Percentiles rank a stretch among this genome's conserved stretches.
Evolutionary conservation across 2,888 invertebrate species (phyloP).

Genomic region (Parnassius glacialis): DNA sequence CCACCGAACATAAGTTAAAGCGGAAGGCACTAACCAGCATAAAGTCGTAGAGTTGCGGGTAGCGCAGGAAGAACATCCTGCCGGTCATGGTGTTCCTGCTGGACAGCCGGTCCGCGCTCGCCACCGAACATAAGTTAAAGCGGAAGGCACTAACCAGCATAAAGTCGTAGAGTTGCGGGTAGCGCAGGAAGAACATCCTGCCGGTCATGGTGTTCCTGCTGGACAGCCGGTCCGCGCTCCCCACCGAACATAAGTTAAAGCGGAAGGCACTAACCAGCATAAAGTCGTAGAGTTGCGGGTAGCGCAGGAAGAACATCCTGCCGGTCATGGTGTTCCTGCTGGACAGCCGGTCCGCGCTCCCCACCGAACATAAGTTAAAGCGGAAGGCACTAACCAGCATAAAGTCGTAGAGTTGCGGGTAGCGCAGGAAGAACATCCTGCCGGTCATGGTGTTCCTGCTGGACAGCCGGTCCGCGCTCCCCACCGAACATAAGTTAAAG

Average conservation of each 20-base stretch:
- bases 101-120: too few relatives aligned
- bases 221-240: slow-evolving; percentile 56
- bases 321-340: slow-evolving; percentile 87
- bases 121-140: slow-evolving; percentile 59
- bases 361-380: slow-evolving; percentile 59
- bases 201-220: slow-evolving; percentile 87
- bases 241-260: slow-evolving; percentile 59
- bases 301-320: slow-evolving; percentile 88
- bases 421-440: slow-evolving; percentile 88
- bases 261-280: slow-evolving; percentile 57
- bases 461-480: slow-evolving; percentile 56
- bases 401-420: slow-evolving; percentile 79
- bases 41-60: too few relatives aligned
- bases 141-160: slow-evolving; percentile 57
- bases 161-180: slow-evolving; percentile 79
- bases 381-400: slow-evolving; percentile 57
- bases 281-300: slow-evolving; percentile 79
- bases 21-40: too few relatives aligned
- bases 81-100: too few relatives aligned
- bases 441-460: slow-evolving; percentile 87
- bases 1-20: too few relatives aligned
- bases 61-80: too few relatives aligned
- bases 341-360: slow-evolving; percentile 56
- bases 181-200: slow-evolving; percentile 88
- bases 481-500: slow-evolving; percentile 59